These are phyloP conservation scores for Acrossocheilus fasciatus DNA, from an alignment of 2,797 vertebrate genomes.

Conservation along the genomic window DNA sequence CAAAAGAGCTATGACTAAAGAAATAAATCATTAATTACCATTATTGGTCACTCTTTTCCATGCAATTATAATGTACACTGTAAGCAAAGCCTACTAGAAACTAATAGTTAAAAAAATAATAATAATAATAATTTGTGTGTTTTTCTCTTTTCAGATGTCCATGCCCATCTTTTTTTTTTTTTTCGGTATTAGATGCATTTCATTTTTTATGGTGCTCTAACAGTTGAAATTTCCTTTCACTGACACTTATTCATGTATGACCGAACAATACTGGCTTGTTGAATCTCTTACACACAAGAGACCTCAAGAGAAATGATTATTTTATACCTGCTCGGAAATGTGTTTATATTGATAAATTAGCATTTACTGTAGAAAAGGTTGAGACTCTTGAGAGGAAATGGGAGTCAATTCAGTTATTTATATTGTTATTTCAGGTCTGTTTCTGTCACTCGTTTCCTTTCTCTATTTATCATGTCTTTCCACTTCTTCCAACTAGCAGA, in stretches of 20 bases:
- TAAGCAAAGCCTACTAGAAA: background rate
- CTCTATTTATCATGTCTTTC: conserved; percentile 36
- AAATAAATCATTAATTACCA: background rate
- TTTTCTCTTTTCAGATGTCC: too few species aligned
- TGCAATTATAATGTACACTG: background rate
- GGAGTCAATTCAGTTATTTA: conserved; percentile 17
- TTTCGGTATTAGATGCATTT: background rate
- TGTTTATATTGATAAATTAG: conserved; percentile 21
- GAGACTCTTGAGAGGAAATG: conserved; percentile 3
- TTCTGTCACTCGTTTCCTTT: conserved; percentile 7
- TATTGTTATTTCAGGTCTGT: conserved; percentile 26
- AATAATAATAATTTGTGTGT: too few species aligned
- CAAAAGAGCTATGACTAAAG: background rate
- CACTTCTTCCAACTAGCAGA: conserved; percentile 7
- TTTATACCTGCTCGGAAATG: conserved; percentile 37
- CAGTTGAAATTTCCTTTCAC: background rate
- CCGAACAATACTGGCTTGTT: conserved; percentile 15
- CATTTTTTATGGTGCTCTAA: background rate
- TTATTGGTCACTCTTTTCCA: background rate
- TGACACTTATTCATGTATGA: conserved; percentile 20
- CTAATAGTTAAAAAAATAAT: background rate
- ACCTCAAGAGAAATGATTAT: conserved; percentile 10
- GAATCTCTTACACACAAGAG: background rate
- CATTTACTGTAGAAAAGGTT: conserved; percentile 4
- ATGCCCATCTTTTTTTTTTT: too few species aligned